These are phyloP conservation scores for Pipistrellus nathusii DNA, from an alignment of 2,797 vertebrate species.

Conservation along the genomic window DNA sequence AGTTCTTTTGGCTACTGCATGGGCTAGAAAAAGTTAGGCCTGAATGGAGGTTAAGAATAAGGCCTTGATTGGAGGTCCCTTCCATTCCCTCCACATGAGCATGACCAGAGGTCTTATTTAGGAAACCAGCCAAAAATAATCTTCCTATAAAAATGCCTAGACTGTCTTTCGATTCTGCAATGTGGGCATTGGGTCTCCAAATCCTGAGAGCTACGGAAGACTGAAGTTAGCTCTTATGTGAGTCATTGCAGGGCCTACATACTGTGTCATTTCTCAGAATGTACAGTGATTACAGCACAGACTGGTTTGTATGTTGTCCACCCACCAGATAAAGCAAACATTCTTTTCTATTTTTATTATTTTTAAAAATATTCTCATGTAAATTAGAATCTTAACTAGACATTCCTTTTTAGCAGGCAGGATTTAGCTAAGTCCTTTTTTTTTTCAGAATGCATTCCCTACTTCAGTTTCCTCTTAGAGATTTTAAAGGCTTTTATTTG, in stretches of 20 bases:
- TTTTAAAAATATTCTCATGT: constrained; percentile 71
- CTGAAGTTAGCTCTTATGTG: background rate
- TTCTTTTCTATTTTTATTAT: constrained; percentile 76
- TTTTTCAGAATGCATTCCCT: constrained; percentile 71
- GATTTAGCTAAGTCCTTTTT: constrained; percentile 66
- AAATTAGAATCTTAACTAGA: constrained; percentile 78
- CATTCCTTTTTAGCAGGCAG: constrained; percentile 62
- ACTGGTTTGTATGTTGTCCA: constrained; percentile 58
- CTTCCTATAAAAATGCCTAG: constrained; percentile 7
- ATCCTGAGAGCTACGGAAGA: constrained; percentile 26
- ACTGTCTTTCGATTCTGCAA: constrained; percentile 46
- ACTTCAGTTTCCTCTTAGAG: constrained; percentile 77
- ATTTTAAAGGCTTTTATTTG: constrained; percentile 82
- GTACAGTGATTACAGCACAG: constrained; percentile 58
- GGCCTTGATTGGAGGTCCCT: background rate
- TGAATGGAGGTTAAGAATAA: background rate
- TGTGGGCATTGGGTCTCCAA: background rate
- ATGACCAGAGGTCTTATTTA: background rate
- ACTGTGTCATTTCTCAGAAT: constrained; percentile 49
- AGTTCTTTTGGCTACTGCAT: constrained; percentile 2
- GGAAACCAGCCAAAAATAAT: background rate
- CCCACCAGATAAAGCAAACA: constrained; percentile 65
- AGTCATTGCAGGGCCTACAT: constrained; percentile 35
- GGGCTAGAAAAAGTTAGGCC: background rate
- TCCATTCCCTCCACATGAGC: background rate